These are phyloP conservation scores for Pipistrellus pipistrellus DNA, from an alignment of 2,797 vertebrate species.

Conservation along the genomic window DNA sequence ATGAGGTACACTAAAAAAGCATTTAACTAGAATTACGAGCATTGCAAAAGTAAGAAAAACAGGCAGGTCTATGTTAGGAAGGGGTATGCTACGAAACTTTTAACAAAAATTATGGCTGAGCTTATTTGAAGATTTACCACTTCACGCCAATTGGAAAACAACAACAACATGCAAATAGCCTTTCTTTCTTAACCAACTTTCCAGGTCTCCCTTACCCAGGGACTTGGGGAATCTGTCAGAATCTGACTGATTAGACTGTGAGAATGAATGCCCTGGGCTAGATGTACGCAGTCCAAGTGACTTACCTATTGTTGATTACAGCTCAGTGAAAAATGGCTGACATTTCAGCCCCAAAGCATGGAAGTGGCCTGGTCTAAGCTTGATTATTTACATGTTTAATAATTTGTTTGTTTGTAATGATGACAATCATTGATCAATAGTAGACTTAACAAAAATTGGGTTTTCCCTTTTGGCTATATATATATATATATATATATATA, in stretches of 20 bases:
- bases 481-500: too few species aligned
- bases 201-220: not conserved
- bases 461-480: not conserved
- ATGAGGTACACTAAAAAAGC: not conserved
- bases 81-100: not conserved
- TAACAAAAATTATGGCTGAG: constrained; percentile 14
- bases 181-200: not conserved
- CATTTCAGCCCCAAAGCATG: not conserved
- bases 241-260: constrained; percentile 52
- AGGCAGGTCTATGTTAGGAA: not conserved
- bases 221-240: not conserved
- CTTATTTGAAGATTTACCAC: constrained; percentile 26
- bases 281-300: not conserved
- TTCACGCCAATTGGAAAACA: not conserved
- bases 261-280: constrained; percentile 26
- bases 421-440: not conserved
- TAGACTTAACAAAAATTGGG: constrained; percentile 19
- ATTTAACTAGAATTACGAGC: constrained; percentile 16
- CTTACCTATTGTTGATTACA: constrained; percentile 47
- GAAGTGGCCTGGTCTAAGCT: not conserved
- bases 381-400: not conserved
- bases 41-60: constrained; percentile 13
- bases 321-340: constrained; percentile 60
- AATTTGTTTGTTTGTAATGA: not conserved
- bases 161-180: not conserved